Percentiles rank a stretch among this genome's conserved stretches.
Evolutionary conservation across 2,113 vertebrate species (phyloP).

Genomic region (Chloropsis hardwickii): DNA sequence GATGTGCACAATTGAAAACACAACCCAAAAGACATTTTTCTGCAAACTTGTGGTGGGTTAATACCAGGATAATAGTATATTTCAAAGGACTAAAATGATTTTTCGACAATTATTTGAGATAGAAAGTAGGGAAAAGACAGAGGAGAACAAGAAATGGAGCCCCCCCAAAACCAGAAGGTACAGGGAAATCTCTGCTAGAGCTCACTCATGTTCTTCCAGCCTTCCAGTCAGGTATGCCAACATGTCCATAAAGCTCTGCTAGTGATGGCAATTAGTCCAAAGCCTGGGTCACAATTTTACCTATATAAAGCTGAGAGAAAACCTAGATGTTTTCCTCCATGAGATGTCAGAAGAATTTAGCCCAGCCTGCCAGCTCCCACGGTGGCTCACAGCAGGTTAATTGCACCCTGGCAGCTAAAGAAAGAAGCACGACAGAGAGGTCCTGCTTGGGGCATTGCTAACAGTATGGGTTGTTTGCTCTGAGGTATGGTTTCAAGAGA

Average conservation of each 20-base stretch:
- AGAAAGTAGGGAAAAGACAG: neutral
- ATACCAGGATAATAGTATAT: neutral
- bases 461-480: neutral
- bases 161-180: neutral
- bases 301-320: neutral
- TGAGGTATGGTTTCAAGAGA: slow-evolving; percentile 24
- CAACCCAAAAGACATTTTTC: neutral
- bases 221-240: neutral
- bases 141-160: neutral
- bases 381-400: neutral
- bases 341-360: neutral
- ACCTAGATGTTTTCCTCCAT: neutral
- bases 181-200: neutral
- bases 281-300: neutral
- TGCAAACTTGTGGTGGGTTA: neutral
- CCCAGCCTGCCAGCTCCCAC: rapidly evolving
- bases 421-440: neutral
- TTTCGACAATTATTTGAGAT: neutral
- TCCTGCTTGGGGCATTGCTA: neutral
- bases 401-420: neutral
- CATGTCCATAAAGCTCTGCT: neutral
- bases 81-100: neutral
- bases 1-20: neutral
- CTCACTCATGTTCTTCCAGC: neutral
- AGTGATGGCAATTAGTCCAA: neutral